phyloP scores from a whole-genome alignment of 2,113 vertebrate genomes.

The Thunnus maccoyii region DNA sequence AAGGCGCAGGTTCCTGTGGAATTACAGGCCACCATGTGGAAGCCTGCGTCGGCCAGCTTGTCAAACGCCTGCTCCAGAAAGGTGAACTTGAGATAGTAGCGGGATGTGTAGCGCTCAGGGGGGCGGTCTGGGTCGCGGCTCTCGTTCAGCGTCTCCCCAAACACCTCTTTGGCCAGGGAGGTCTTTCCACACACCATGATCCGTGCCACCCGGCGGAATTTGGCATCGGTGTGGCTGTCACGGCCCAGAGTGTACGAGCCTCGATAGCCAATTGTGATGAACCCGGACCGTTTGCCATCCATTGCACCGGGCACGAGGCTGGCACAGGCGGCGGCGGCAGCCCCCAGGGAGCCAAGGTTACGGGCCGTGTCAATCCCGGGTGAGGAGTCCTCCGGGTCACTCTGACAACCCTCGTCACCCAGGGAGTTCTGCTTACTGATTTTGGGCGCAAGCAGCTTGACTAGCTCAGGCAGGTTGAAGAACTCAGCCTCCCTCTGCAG shows the following conservation, averaged over 20 bases:
- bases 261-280: conserved; percentile 94
- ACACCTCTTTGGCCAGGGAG: conserved; percentile 94
- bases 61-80: conserved; percentile 97
- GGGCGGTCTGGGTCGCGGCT: conserved; percentile 94
- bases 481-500: conserved; percentile 94
- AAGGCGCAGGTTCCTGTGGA: conserved; percentile 94
- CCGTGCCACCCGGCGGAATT: conserved; percentile 92
- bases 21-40: conserved; percentile 97
- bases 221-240: conserved; percentile 94
- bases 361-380: conserved; percentile 81
- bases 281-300: conserved; percentile 88
- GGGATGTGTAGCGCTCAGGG: conserved; percentile 93
- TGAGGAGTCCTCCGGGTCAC: conserved; percentile 91
- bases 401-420: conserved; percentile 90
- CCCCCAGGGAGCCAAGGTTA: conserved; percentile 77
- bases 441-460: conserved; percentile 89
- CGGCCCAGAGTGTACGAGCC: conserved; percentile 94
- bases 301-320: conserved; percentile 58
- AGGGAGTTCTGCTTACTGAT: conserved; percentile 92
- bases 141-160: conserved; percentile 95
- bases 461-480: conserved; percentile 92
- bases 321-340: conserved; percentile 60
- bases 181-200: conserved; percentile 98
- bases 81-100: conserved; percentile 97
- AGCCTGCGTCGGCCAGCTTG: conserved; percentile 92